phyloP scores from a whole-genome alignment of 2,113 vertebrate genomes.

The Craseonycteris thonglongyai region DNA sequence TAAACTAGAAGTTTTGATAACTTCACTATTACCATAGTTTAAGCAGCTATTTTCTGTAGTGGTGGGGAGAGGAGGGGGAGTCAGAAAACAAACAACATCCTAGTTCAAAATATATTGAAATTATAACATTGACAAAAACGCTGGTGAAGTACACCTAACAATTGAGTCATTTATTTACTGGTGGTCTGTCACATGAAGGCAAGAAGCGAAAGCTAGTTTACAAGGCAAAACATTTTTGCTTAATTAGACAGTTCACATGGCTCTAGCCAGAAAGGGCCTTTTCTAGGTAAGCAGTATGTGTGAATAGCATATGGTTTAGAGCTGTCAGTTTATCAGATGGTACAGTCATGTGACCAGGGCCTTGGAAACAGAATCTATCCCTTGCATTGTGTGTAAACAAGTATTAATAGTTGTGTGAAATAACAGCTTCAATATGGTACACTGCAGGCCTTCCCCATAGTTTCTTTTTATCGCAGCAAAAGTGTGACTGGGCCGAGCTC shows the following conservation, averaged over 20 bases:
- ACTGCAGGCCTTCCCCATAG: background rate
- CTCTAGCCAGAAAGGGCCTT: background rate
- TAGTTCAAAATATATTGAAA: background rate
- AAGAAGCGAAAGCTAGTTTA: background rate
- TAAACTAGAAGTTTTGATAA: slow-evolving; percentile 20
- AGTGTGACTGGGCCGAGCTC: background rate
- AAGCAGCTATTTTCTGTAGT: background rate
- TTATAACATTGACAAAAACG: background rate
- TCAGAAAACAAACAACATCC: background rate
- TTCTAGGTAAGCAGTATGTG: background rate
- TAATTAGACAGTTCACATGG: background rate
- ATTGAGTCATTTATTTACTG: background rate
- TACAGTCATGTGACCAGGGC: background rate
- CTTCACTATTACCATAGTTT: background rate
- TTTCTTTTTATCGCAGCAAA: background rate
- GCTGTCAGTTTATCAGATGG: background rate
- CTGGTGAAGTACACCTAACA: background rate
- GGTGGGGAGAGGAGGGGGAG: too few relatives aligned
- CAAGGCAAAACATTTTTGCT: background rate
- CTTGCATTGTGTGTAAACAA: background rate
- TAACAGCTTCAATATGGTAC: background rate
- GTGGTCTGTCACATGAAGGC: background rate
- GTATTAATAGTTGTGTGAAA: background rate
- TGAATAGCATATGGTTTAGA: background rate
- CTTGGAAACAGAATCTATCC: background rate